Evolutionary conservation across 2,888 invertebrate species (phyloP), one percentile per base, ranked within the genome.

Genomic region (Dynastes hyllus): DNA sequence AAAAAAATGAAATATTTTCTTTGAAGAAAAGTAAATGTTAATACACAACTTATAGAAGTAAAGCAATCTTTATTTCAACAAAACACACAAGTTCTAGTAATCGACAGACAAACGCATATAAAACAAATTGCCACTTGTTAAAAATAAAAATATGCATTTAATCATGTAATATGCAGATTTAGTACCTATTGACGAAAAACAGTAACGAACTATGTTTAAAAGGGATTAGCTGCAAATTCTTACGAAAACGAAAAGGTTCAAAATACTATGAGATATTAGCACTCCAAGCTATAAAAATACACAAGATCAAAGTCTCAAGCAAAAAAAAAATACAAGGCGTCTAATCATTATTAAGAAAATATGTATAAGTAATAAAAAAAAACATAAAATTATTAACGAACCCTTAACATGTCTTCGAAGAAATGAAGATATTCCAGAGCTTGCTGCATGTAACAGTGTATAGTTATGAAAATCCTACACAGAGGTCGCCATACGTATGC

Each of bases 251-350:
- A 78, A 82, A 80, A 78, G 77, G 29, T 71, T 50, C 66, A 70
- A 79, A 70, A 80, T 53, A 80, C 79, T 82, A 83, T 81, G 82
- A 83, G 84, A 88, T 89, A 89, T 89, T 89, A 89, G 89, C 89
- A 89, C 89, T 89, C 89, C 89, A 89, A 89, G 89, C 89, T 87
- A 86, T 86, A 87, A 87, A 63, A 83, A 83, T 81, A 79, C 86
- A 86, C 83, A 86, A 73, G 80, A 80, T 80, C 76, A 81, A 81
- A 80, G 81, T 80, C 29, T 75, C 84, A 85, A 85, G 84, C 84
- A 83, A 79, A 79, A 71, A 71, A 77, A 81, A 71, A 78, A 81
- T 67, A 75, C 55, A 61, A 75, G 61, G 73, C 73, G 8, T 61
- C 73, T 75, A 73, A 73, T 40, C 58, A 58, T 37, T 73, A 75